phyloP scores from a whole-genome alignment of 2,113 vertebrate species.

The Excalfactoria chinensis region DNA sequence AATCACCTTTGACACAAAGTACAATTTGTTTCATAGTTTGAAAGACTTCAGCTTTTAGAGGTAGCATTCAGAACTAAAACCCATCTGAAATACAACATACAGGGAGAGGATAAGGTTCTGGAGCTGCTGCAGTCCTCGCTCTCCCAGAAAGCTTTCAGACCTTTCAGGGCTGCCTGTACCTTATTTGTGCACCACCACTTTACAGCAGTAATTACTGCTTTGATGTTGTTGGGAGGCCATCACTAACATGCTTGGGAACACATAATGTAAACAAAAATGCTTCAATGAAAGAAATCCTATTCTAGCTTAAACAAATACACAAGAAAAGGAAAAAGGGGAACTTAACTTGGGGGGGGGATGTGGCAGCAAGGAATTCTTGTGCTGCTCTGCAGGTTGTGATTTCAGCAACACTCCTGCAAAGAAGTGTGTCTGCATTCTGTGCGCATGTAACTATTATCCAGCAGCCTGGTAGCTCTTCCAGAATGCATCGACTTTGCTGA shows the following conservation, averaged over 20 bases:
- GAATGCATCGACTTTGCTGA: constrained; percentile 56
- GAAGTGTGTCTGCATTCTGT: background rate
- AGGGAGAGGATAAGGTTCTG: background rate
- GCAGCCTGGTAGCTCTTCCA: constrained; percentile 19
- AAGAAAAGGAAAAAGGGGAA: constrained; percentile 22
- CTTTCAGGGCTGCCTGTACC: background rate
- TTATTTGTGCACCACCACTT: background rate
- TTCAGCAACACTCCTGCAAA: constrained; percentile 48
- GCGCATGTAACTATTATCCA: constrained; percentile 27
- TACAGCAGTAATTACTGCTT: background rate
- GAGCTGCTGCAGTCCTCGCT: background rate
- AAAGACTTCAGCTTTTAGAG: background rate
- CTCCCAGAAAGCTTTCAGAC: background rate
- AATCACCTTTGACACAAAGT: accelerated
- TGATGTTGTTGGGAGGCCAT: background rate
- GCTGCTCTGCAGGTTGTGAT: constrained; percentile 17
- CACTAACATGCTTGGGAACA: constrained; percentile 17
- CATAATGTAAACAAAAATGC: constrained; percentile 27
- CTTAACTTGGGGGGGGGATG: constrained; percentile 15
- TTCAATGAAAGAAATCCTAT: constrained; percentile 4
- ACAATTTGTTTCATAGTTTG: background rate
- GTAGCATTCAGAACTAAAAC: background rate
- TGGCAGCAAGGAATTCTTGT: background rate
- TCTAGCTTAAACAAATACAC: background rate
- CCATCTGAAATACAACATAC: background rate